Evolutionary conservation across 2,113 vertebrate genomes (phyloP), one percentile per base, ranked within the genome.

Genomic region (Zeus faber): DNA sequence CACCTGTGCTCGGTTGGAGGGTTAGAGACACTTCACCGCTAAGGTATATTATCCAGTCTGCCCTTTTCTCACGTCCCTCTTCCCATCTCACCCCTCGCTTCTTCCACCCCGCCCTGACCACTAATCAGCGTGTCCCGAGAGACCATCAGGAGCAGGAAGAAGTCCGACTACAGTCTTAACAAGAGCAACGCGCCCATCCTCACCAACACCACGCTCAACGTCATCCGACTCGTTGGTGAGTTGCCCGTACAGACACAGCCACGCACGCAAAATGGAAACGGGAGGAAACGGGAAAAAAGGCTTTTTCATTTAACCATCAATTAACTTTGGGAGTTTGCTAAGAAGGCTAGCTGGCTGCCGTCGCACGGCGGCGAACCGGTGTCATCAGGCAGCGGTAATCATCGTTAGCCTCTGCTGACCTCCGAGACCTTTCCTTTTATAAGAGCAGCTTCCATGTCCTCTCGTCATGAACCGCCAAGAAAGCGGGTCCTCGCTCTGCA

Each of bases 191-290:
- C 93, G 9, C 96, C 94, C 6, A 98, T 99, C 76, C 86, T 99
- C 62, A 98, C 97, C 72, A 99, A 98, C 87, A 98, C 97, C 76
- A 99, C 97, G 0, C 81, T 99, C 74, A 99, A 99, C 64, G 94
- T 99, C 72, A 93, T 97, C 82, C 90, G 96, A 29, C 95, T 99
- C 46, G 95, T 98, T 37, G 97, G 97, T 99, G 86, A 74, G 96
- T 93, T n/a, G 10, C 33, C 9, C 2, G 17, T 21, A 8, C 18
- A 22, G 17, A 14, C 49, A 22, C 25, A 9, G 13, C 24, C 14
- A 24, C 54, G 23, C 26, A 27, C 51, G 26, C 33, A 45, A 47
- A 5, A 27, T 3, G 5, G n/a, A 31, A 9, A 10, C 67, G 43
- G 48, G 29, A 68, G n/a, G n/a, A n/a, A n/a, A n/a, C n/a, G n/a